These are phyloP conservation scores for Drosophila saltans DNA, from an alignment of 1,140 invertebrate genomes.

Conservation along the genomic window DNA sequence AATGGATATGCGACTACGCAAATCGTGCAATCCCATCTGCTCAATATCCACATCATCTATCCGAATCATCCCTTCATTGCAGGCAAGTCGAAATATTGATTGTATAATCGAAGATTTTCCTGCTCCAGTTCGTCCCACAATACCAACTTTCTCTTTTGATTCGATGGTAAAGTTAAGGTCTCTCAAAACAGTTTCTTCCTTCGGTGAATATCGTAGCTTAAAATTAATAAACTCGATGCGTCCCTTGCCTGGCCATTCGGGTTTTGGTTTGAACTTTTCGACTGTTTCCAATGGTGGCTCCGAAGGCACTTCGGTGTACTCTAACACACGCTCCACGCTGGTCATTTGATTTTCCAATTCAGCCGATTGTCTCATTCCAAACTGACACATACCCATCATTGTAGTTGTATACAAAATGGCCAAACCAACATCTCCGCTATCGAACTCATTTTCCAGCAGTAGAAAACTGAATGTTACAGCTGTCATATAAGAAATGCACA, in stretches of 20 bases:
- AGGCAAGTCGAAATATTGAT: constrained; percentile 90
- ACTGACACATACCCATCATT: constrained; percentile 92
- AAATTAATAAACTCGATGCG: constrained; percentile 88
- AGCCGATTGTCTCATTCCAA: constrained; percentile 93
- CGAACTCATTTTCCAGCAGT: constrained; percentile 83
- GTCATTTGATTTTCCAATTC: constrained; percentile 95
- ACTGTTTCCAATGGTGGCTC: constrained; percentile 85
- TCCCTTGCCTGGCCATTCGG: constrained; percentile 90
- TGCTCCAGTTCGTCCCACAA: constrained; percentile 94
- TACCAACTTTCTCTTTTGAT: constrained; percentile 91
- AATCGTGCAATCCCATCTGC: constrained; percentile 85
- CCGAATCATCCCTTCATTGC: constrained; percentile 85
- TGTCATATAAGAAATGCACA: constrained; percentile 88
- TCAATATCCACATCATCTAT: constrained; percentile 86
- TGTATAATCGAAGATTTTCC: constrained; percentile 95
- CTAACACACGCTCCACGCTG: constrained; percentile 89
- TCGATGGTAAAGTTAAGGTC: constrained; percentile 87
- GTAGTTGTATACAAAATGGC: constrained; percentile 91
- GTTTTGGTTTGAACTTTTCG: constrained; percentile 84
- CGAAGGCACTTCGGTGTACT: constrained; percentile 86
- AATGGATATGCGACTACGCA: constrained; percentile 89
- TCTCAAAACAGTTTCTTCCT: constrained; percentile 86
- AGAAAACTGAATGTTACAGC: constrained; percentile 86
- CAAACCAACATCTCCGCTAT: constrained; percentile 90
- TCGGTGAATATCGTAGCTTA: constrained; percentile 83